Percentiles rank a stretch among this genome's conserved stretches.
These are phyloP conservation scores for Coelopa pilipes DNA, from an alignment of 2,888 invertebrate genomes.

Conservation along the genomic window DNA sequence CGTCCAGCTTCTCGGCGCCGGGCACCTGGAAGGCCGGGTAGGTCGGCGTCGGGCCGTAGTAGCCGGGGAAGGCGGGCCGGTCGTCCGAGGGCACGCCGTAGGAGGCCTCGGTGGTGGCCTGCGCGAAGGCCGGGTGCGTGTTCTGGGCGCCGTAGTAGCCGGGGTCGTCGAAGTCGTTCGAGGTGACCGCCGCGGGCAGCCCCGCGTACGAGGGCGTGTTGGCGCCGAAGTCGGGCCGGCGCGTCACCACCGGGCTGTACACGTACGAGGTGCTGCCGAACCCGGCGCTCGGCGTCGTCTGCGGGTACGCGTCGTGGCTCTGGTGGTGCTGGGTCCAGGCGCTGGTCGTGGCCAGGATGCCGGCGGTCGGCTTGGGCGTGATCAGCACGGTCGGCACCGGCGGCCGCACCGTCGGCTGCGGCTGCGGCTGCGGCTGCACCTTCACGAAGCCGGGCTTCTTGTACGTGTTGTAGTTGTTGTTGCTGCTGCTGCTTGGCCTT, in stretches of 20 bases:
- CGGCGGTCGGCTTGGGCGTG: constrained; percentile 74
- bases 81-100: constrained; percentile 60
- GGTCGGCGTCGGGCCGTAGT: constrained; percentile 64
- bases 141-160: constrained; percentile 60
- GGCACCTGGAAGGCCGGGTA: constrained; percentile 64
- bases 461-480: constrained; percentile 47
- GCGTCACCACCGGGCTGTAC: constrained; percentile 59
- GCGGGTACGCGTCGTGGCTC: constrained; percentile 41
- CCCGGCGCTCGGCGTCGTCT: constrained; percentile 52
- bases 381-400: constrained; percentile 75
- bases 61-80: constrained; percentile 63
- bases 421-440: too few relatives aligned
- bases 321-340: constrained; percentile 49
- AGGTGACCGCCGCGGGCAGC: constrained; percentile 54
- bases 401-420: constrained; percentile 69
- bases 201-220: constrained; percentile 48
- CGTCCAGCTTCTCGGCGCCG: constrained; percentile 56
- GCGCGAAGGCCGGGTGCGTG: constrained; percentile 49
- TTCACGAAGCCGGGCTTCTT: constrained; percentile 63
- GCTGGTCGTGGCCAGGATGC: constrained; percentile 55
- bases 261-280: constrained; percentile 65
- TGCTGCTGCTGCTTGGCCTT: constrained; percentile 39
- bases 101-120: constrained; percentile 52
- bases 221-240: constrained; percentile 51
- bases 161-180: constrained; percentile 66